Evolutionary conservation across 2,888 invertebrate species (phyloP), one percentile per base, ranked within the genome.

Genomic region (Pterobdella sp.): DNA sequence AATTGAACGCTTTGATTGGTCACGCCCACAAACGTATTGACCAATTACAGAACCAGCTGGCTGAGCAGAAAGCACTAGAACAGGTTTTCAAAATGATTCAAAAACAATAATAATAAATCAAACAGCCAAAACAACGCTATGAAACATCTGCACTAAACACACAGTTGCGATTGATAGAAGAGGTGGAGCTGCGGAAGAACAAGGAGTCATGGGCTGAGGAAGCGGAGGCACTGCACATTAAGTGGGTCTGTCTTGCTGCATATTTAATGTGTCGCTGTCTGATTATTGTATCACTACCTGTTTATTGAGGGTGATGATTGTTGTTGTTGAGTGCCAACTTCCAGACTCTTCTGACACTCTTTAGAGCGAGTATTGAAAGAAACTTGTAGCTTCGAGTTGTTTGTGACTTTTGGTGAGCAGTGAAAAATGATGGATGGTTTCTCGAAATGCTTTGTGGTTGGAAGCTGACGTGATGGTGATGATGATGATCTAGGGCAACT

Each of bases 1-100:
- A 91, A 77, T 85, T 92, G 78, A 91, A 92, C 84, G 85, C 91
- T 49, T 88, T 92, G 80, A 88, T 92, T 34, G 86, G 90, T 52
- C 90, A 92, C 80, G 90, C 91, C 68, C 91, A 90, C 80, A 87
- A 89, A 52, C 88, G 90, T 81, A 88, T 92, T 2, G 86, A 90
- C 74, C 89, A 88, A 78, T 87, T 91, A 75, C 91, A 92, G 81
- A 89, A 89, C 79, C 91, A 92, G 81, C 81, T 92, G 73, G 88
- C 88, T 31, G 89, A 89, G 79, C 84, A 90, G 78, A 88, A 91
- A 86, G 87, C 80, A 7, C 37, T 74, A 64, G 77, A 79, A 74
- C 75, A 77, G 4, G 60, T 56, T 42, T 42, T 14, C 22, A 42
- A 42, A 42, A 42, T 14, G 7, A 42, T 42, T 42, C 49, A 42